Base-by-base conservation (phyloP, 1,140 invertebrate genomes). In the Leptinotarsa lineolata region DNA sequence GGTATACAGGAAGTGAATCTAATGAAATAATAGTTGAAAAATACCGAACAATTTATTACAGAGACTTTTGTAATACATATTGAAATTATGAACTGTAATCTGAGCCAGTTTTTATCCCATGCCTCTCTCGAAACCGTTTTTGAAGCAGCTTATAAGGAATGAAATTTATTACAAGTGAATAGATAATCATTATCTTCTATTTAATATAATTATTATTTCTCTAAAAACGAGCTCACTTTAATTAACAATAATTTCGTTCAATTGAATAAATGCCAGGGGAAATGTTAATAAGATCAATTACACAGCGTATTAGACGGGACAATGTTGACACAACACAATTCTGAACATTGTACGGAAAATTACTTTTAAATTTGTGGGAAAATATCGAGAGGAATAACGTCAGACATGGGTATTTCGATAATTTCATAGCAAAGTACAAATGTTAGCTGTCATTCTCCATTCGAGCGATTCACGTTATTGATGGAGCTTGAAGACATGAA, bases 161-260 rank as follows among this genome's bases (percentile, higher is more conserved):
- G 48, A 54, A 54, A 54, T 54, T 54, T 54, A 54, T 54, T 54
- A 54, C 48, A 54, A 54, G 15, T 54, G 48, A 54, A 54, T 16
- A 54, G 48, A 54, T 54, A 54, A n/a, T 54, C 48, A 54, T 54
- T 54, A 54, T 54, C 48, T 54, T 54, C 48, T 54, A 54, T 54
- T 54, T 54, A 54, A 54, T 54, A 54, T 54, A 54, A 54, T 54
- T 54, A 54, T 54, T 54, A 54, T 54, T 54, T 13, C 15, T 16
- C 48, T 54, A 54, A 54, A 54, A 54, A 54, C 48, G 48, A 54
- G n/a, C 48, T 54, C n/a, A 54, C 15, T 54, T 54, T 54, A n/a
- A 54, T 54, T 54, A 54, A 54, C 48, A 54, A 54, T 54, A 54
- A 54, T 54, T 54, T 54, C 48, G 15, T 54, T 54, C 48, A 54